These are phyloP conservation scores for Hemichromis elongatus DNA, from an alignment of 2,113 vertebrate species.

Conservation along the genomic window DNA sequence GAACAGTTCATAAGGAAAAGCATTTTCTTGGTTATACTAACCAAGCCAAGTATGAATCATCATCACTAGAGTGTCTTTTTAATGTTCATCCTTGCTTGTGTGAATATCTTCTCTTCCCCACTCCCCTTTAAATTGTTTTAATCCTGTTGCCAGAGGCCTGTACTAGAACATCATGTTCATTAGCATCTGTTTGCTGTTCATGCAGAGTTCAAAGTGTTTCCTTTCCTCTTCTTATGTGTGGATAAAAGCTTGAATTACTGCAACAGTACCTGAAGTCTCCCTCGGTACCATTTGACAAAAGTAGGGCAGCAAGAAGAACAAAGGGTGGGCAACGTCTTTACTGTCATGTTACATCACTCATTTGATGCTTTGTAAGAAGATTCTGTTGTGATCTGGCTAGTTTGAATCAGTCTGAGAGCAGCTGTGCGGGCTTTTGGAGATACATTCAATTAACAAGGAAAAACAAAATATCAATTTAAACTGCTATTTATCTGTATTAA, in stretches of 20 bases:
- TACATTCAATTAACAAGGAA: constrained; percentile 36
- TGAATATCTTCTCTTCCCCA: constrained; percentile 12
- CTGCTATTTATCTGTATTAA: background rate
- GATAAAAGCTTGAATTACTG: constrained; percentile 47
- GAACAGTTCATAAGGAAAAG: background rate
- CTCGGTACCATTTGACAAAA: constrained; percentile 47
- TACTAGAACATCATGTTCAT: constrained; percentile 63
- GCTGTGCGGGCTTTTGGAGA: constrained; percentile 5
- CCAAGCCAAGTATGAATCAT: background rate
- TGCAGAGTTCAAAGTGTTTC: constrained; percentile 54
- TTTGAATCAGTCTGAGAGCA: constrained; percentile 20
- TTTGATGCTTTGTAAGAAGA: constrained; percentile 9
- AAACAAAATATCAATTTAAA: background rate
- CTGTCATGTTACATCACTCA: constrained; percentile 34
- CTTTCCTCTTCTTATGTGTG: constrained; percentile 31
- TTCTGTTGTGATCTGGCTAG: constrained; percentile 38
- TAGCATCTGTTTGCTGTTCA: constrained; percentile 65
- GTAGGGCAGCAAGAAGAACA: constrained; percentile 50
- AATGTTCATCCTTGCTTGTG: constrained; percentile 1
- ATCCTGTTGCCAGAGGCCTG: constrained; percentile 48
- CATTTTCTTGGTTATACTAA: background rate
- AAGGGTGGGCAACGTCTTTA: constrained; percentile 43
- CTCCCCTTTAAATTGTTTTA: constrained; percentile 44
- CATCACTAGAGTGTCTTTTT: background rate
- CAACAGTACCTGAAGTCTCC: constrained; percentile 40